Base-by-base conservation (phyloP, 2,113 vertebrate species). In the Chlamydotis undulata region DNA sequence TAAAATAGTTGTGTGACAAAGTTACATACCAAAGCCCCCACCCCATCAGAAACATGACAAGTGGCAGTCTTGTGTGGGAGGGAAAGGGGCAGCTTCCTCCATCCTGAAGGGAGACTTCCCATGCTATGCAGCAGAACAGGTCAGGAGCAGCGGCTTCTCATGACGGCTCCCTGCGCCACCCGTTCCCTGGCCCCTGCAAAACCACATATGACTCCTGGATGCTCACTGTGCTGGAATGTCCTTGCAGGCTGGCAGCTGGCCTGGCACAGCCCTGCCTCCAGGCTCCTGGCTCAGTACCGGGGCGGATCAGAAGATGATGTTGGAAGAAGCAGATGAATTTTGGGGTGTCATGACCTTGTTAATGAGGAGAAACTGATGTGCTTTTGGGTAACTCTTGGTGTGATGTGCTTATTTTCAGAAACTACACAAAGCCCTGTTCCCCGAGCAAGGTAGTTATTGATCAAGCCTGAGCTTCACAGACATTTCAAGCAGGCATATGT, bases 401-500 rank as follows among this genome's bases (percentile, higher is more conserved):
- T n/a, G 41, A 76, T 1, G 4, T 17, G 41, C 43, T 91, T 82
- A 28, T 94, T 96, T 91, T 87, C 82, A 95, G 77, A 93, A 95
- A 68, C 33, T 64, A 57, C 35, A 68, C 29, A 43, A 65, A 65
- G 13, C 12, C 63, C 69, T 53, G 24, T 60, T 76, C 41, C 26
- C 70, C 57, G 49, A 91, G 69, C 65, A 81, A 60, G 77, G 56
- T 8, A 47, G 60, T 18, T 31, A 68, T 37, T 79, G 53, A 45
- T 45, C 39, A 85, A 64, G 65, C 52, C 77, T 2, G 7, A 78
- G 33, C 60, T 94, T 71, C 69, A 91, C 57, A 92, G 70, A 76
- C 84, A 85, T 94, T 97, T 94, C 80, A 78, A 71, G 85, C 82
- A 83, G 61, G 60, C 52, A 49, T 35, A 35, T 64, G 59, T 15